Base-by-base conservation (phyloP, 2,113 vertebrate genomes). In the Limanda limanda region DNA sequence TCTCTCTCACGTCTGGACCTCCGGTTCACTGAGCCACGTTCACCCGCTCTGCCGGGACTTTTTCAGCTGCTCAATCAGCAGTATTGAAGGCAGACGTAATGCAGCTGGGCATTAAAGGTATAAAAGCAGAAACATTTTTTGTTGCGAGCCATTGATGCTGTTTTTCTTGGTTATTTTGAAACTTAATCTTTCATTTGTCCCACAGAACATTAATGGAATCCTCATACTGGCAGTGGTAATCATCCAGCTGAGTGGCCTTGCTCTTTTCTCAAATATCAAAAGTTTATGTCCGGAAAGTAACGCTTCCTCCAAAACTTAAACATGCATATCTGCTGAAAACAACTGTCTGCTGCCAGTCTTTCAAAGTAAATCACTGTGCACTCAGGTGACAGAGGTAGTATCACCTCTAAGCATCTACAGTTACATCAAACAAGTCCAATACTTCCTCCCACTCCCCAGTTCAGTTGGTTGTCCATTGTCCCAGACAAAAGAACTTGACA, bases 351-450 rank as follows among this genome's bases (percentile, higher is more conserved):
- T 66, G 76, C 63, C 71, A 84, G 70, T 76, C 76, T 88, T 86
- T 87, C 64, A 85, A 77, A 67, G 81, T 87, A 90, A 91, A 84
- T 87, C 73, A 71, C 61, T 76, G 73, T 74, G 79, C 12, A 71
- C 89, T 87, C 86, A 25, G 81, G 82, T 86, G 88, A 92, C 91
- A 90, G 82, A 87, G 69, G 81, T 82, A 83, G 88, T 85, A 88
- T 89, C 91, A 86, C 92, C 87, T 91, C 86, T 52, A 40, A 83
- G 83, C 83, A 78, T 87, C 86, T 92, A 91, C 86, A 84, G 89
- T 93, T 92, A 92, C 92, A 92, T 84, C 89, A 91, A 83, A 92
- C 92, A 93, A 90, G 90, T 92, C 90, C 88, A 91, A 90, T 92
- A 92, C 92, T 93, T 92, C 91, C 90, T 93, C 89, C 88, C 90